Percentiles rank a stretch among this genome's conserved stretches.
These are phyloP conservation scores for Enchytraeus crypticus DNA, from an alignment of 2,888 invertebrate genomes.

Conservation along the genomic window DNA sequence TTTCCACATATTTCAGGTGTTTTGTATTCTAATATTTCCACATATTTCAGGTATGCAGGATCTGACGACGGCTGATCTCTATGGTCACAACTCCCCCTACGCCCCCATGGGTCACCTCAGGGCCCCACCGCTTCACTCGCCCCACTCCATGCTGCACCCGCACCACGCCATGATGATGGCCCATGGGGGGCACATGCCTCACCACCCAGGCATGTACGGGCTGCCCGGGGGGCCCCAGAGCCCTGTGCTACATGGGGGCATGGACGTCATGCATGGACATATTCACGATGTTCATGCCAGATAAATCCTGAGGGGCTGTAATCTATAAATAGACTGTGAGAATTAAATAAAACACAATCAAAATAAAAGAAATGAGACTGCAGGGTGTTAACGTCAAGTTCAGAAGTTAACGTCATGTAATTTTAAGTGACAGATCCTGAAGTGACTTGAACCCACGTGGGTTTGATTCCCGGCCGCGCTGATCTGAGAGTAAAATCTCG, in stretches of 20 bases:
- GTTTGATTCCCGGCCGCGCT: too few species aligned
- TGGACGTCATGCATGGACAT: constrained; percentile 44
- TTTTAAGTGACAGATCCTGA: too few species aligned
- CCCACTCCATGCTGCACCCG: constrained; percentile 50
- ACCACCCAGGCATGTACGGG: constrained; percentile 43
- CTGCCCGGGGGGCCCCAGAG: constrained; percentile 39
- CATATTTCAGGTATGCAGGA: too few species aligned
- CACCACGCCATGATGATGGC: constrained; percentile 48
- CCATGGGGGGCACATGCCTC: constrained; percentile 35
- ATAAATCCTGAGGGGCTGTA: constrained; percentile 3
- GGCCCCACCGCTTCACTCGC: constrained; percentile 47
- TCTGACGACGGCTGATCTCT: background rate
- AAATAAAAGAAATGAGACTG: too few species aligned
- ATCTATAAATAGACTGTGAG: too few species aligned
- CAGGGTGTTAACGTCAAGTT: too few species aligned
- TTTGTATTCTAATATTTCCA: too few species aligned
- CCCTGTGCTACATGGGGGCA: constrained; percentile 46
- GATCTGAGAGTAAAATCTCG: too few species aligned
- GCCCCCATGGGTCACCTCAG: constrained; percentile 47
- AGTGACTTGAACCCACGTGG: too few species aligned
- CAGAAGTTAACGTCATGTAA: too few species aligned
- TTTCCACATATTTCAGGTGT: too few species aligned
- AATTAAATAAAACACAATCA: too few species aligned
- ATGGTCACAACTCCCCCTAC: constrained; percentile 33
- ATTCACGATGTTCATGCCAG: constrained; percentile 47